Evolutionary conservation across 92 coral and sea anemone species (phyloP).

Genomic region (Metridium senile): DNA sequence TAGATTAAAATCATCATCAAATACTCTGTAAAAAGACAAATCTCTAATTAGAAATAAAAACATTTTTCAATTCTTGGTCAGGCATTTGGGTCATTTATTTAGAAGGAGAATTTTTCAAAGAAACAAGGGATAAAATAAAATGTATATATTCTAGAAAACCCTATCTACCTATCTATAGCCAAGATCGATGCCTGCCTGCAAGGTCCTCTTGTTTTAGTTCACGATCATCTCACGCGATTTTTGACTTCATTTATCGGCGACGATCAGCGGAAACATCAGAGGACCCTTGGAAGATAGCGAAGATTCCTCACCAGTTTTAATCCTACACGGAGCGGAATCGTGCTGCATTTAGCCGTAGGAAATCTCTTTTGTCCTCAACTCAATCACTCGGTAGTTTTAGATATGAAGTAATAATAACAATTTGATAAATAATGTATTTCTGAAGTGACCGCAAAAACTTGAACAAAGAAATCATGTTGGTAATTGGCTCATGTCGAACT

Average conservation of each 20-base stretch:
- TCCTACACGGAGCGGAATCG: not conserved
- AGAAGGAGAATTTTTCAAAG: too few relatives aligned
- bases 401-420: not conserved
- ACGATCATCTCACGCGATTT: slow-evolving; percentile 18
- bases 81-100: too few relatives aligned
- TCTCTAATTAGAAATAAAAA: too few relatives aligned
- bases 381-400: slow-evolving; percentile 7
- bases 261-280: not conserved
- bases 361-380: not conserved
- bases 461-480: not conserved
- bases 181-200: too few relatives aligned
- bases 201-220: not conserved
- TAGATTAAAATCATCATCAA: too few relatives aligned
- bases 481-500: slow-evolving; percentile 21
- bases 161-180: too few relatives aligned
- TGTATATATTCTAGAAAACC: too few relatives aligned
- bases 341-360: not conserved
- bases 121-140: too few relatives aligned
- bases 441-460: slow-evolving; percentile 19
- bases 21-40: too few relatives aligned
- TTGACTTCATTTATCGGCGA: not conserved
- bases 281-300: not conserved
- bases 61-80: too few relatives aligned
- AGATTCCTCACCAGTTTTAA: not conserved
- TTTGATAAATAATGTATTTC: slow-evolving; percentile 9